Evolutionary conservation across 2,888 invertebrate species (phyloP).

Genomic region (Celastrina argiolus): DNA sequence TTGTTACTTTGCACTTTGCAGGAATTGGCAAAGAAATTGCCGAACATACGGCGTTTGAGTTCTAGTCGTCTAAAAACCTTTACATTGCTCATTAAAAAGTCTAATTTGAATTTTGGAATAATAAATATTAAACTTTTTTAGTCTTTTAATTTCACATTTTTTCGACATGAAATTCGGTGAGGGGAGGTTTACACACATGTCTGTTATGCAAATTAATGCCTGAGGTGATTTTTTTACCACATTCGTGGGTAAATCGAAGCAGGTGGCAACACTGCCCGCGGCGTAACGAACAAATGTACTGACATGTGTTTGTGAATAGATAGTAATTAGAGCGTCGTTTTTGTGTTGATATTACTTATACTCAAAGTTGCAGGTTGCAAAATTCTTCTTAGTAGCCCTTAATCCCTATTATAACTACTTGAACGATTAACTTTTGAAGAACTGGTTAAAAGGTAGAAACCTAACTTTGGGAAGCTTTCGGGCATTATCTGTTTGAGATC

Average conservation of each 20-base stretch:
- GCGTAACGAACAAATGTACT: conserved; percentile 46
- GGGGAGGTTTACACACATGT: neutral
- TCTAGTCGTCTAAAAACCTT: neutral
- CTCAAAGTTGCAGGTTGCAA: too few relatives aligned
- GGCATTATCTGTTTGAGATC: too few relatives aligned
- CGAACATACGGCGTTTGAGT: too few relatives aligned
- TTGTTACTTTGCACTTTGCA: too few relatives aligned
- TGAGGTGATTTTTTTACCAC: neutral
- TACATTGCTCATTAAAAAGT: neutral
- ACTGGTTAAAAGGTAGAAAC: too few relatives aligned
- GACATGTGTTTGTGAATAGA: conserved; percentile 32
- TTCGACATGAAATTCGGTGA: neutral
- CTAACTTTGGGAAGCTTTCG: too few relatives aligned
- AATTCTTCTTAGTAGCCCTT: too few relatives aligned
- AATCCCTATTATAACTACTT: too few relatives aligned
- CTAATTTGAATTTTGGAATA: neutral
- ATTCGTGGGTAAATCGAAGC: conserved; percentile 35
- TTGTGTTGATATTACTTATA: neutral
- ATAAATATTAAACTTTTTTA: neutral
- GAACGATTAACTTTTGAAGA: too few relatives aligned
- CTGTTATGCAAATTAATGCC: conserved; percentile 15
- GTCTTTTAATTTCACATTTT: neutral
- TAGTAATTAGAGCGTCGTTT: neutral
- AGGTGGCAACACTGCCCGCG: conserved; percentile 54
- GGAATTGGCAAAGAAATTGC: too few relatives aligned